Conservation (phyloP, 1,140 invertebrate genomes). For the Formica exsecta region DNA sequence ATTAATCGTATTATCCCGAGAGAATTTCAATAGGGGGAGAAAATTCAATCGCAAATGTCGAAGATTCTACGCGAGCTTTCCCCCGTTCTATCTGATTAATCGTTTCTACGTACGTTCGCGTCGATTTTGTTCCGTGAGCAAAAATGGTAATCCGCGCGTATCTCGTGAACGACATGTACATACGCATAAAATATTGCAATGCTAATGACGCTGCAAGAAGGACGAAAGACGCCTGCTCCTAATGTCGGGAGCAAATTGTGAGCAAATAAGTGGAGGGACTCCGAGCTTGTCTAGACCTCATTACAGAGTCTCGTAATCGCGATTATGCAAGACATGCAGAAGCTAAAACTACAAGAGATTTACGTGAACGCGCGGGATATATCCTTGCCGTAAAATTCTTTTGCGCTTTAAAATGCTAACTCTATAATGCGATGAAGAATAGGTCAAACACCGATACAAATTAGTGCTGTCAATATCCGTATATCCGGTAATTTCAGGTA, state of each 20-base stretch:
- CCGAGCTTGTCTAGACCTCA: constrained; percentile 66
- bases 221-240: constrained; percentile 37
- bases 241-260: constrained; percentile 62
- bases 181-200: constrained; percentile 61
- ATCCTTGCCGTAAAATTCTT: not conserved
- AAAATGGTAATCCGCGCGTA: constrained; percentile 1
- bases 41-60: not conserved
- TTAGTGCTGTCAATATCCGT: constrained; percentile 1
- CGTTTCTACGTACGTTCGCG: not conserved
- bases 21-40: not conserved
- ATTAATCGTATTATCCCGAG: not conserved
- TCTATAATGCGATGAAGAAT: constrained; percentile 70
- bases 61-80: constrained; percentile 6
- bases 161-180: not conserved
- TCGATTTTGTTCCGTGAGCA: not conserved
- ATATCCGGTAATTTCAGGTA: no score
- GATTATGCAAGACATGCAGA: constrained; percentile 13
- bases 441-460: constrained; percentile 27
- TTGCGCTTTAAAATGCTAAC: constrained; percentile 28
- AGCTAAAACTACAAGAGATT: not conserved
- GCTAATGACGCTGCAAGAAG: constrained; percentile 60
- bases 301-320: constrained; percentile 63
- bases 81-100: not conserved
- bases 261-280: constrained; percentile 76
- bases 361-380: not conserved